Evolutionary conservation across 2,888 invertebrate species (phyloP), one percentile per base, ranked within the genome.

Genomic region (Cataglyphis cursor): DNA sequence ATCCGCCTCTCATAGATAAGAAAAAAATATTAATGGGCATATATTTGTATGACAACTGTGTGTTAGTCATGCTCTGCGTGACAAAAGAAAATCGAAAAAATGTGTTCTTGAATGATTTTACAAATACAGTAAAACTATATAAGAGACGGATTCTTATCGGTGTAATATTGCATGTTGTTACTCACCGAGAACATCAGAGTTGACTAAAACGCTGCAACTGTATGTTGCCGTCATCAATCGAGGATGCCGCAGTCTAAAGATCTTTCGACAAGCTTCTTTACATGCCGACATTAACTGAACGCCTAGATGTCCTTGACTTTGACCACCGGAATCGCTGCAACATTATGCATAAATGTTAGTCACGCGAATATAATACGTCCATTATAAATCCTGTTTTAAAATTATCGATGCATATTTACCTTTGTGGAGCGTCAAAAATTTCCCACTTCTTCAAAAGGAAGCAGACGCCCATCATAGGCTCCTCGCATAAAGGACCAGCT

Each of bases 221-320:
- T 99, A 99, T 98, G 99, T 99, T 5, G 99, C 99, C 1, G 98
- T 98, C 96, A 99, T 98, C 38, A 99, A 95, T 68, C 99, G 96
- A 93, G 98, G 98, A 0, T 98, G 97, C 93, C 98, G 98, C 72
- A 97, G 97, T 94, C 98, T 98, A 93, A 99, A 98, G 0, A 98
- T 98, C 93, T 97, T 97, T 51, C 97, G 96, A 93, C 99, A 99
- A 0, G 97, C 98, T 87, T 98, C 98, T 93, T 98, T 98, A 51
- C 97, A 97, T 8, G 97, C 96, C n/a, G 98, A 98, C 96, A 99
- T 97, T 83, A 99, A 96, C 95, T 99, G 98, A 82, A 99, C 99
- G 95, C 96, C 95, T 74, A 96, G 94, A 54, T 96, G 95, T 82
- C 96, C 95, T 92, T 95, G 95, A 88, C 86, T 91, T 35, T 75